These are phyloP conservation scores for Boloria euphrosyne DNA, from an alignment of 2,888 invertebrate species.

Conservation along the genomic window DNA sequence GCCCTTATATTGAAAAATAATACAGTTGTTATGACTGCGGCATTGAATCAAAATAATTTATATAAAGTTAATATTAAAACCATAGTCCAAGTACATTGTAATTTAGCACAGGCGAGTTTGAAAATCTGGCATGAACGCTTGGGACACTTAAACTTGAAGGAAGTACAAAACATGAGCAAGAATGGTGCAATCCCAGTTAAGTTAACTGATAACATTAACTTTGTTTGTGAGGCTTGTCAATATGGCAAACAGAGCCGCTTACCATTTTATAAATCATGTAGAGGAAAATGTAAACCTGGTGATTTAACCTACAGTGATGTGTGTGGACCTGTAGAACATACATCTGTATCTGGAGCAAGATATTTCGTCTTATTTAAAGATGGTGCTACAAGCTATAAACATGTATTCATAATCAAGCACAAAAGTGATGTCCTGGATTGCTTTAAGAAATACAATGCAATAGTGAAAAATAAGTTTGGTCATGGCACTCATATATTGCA, in stretches of 20 bases:
- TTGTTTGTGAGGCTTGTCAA: constrained; percentile 30
- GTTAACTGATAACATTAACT: constrained; percentile 12
- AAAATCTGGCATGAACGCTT: constrained; percentile 41
- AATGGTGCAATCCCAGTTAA: constrained; percentile 19
- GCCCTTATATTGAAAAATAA: constrained; percentile 31
- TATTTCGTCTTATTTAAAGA: constrained; percentile 38
- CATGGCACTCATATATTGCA: too few species aligned
- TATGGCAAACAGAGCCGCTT: constrained; percentile 29
- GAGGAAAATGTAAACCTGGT: constrained; percentile 24
- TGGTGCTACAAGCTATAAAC: constrained; percentile 26
- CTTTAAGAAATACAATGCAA: constrained; percentile 28
- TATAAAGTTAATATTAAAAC: constrained; percentile 38
- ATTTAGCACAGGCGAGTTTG: constrained; percentile 36
- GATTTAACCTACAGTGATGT: constrained; percentile 33
- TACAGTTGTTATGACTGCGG: constrained; percentile 33
- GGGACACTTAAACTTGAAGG: constrained; percentile 31
- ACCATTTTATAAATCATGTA: constrained; percentile 20
- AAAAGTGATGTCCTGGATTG: neutral
- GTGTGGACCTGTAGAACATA: constrained; percentile 28
- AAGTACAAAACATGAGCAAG: constrained; percentile 30
- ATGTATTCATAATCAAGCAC: too few species aligned
- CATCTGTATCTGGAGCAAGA: constrained; percentile 29
- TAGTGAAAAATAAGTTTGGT: neutral
- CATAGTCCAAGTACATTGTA: constrained; percentile 28
- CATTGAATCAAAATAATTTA: constrained; percentile 33